These are phyloP conservation scores for Dorcus hopei DNA, from an alignment of 2,888 invertebrate genomes.

Conservation along the genomic window DNA sequence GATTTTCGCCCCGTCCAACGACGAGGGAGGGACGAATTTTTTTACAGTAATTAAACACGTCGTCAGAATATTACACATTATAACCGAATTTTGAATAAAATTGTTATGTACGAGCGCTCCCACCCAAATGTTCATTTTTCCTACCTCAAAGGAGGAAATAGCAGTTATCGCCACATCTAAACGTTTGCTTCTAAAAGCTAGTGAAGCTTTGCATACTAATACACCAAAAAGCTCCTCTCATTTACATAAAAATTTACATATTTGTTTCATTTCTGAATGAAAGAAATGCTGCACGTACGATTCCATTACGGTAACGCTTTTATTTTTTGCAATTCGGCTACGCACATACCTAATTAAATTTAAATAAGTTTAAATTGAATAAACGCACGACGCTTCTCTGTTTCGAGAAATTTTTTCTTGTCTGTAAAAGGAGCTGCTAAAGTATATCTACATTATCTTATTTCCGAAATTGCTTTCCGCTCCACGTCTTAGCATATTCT, in stretches of 20 bases:
- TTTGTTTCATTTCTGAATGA: conserved; percentile 26
- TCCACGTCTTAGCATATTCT: too few relatives aligned
- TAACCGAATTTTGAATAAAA: conserved; percentile 17
- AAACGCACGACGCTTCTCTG: too few relatives aligned
- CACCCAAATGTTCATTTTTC: conserved; percentile 39
- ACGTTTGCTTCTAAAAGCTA: conserved; percentile 32
- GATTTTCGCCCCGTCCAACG: too few relatives aligned
- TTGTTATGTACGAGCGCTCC: conserved; percentile 32
- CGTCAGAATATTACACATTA: conserved; percentile 27
- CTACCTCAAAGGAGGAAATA: conserved; percentile 35
- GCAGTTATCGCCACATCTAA: conserved; percentile 38
- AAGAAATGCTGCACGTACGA: conserved; percentile 5
- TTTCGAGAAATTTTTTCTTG: too few relatives aligned
- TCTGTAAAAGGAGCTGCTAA: too few relatives aligned
- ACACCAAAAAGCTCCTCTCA: conserved; percentile 23
- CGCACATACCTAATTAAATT: too few relatives aligned
- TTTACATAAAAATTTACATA: conserved; percentile 38
- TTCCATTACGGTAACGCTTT: not conserved
- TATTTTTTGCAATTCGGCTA: not conserved
- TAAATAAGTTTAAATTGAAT: too few relatives aligned
- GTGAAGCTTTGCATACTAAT: conserved; percentile 38
- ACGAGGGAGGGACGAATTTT: not conserved
- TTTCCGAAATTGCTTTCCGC: too few relatives aligned
- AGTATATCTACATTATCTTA: too few relatives aligned
- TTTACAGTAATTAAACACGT: conserved; percentile 28